A percentile compares a stretch with the other conserved stretches of the same genome.
These are phyloP conservation scores for Mylabris sibirica DNA, from an alignment of 2,888 invertebrate genomes.

Conservation along the genomic window DNA sequence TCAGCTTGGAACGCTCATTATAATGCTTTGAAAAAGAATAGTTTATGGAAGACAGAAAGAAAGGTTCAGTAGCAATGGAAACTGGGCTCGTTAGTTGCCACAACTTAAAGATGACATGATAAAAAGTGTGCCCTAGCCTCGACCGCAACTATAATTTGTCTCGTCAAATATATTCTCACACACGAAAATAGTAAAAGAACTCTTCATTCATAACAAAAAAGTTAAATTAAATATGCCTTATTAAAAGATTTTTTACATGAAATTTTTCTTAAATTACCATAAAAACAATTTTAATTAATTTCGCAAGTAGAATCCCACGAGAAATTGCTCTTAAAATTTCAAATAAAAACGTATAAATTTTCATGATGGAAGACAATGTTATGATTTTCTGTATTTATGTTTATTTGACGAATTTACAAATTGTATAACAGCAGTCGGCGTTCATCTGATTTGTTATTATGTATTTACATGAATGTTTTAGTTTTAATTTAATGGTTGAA, in stretches of 20 bases:
- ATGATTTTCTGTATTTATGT: not conserved
- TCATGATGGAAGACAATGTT: no score
- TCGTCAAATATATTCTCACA: slow-evolving; percentile 38
- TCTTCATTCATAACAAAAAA: slow-evolving; percentile 13
- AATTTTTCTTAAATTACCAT: not conserved
- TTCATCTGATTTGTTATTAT: not conserved
- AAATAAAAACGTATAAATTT: not conserved
- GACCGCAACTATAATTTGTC: slow-evolving; percentile 43
- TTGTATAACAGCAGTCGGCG: not conserved
- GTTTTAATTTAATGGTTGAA: not conserved
- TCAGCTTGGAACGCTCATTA: not conserved
- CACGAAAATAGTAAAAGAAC: slow-evolving; percentile 21
- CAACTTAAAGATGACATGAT: slow-evolving; percentile 42
- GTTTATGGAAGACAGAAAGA: not conserved
- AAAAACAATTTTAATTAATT: slow-evolving; percentile 6
- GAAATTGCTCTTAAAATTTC: not conserved
- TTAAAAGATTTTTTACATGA: not conserved
- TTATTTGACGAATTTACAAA: not conserved
- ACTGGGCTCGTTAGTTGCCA: slow-evolving; percentile 43
- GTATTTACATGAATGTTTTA: not conserved
- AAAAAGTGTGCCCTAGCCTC: slow-evolving; percentile 39
- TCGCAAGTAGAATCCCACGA: not conserved
- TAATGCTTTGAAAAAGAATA: not conserved
- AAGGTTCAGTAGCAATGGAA: slow-evolving; percentile 10
- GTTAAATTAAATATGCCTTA: slow-evolving; percentile 3